A percentile compares a stretch with the other conserved stretches of the same genome.
Evolutionary conservation across 2,797 vertebrate genomes (phyloP).

Genomic region (Tapirus indicus): DNA sequence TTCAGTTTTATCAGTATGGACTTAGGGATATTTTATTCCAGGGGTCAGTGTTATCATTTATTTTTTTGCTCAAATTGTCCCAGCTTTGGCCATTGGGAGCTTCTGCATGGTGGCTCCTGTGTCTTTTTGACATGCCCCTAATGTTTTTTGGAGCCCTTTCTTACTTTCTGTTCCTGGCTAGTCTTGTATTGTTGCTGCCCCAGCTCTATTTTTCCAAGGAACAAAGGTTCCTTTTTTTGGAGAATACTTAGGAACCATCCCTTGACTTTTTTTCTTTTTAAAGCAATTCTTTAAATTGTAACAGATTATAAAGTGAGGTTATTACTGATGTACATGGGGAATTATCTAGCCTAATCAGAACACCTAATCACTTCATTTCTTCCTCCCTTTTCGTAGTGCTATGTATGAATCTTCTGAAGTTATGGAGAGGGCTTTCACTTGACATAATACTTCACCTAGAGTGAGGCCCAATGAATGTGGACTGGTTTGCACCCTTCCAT

Average conservation of each 20-base stretch:
- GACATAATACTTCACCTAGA: background rate
- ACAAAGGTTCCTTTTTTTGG: background rate
- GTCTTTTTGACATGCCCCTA: background rate
- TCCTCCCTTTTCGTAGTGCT: background rate
- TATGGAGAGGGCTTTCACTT: background rate
- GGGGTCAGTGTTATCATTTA: background rate
- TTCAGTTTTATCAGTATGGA: background rate
- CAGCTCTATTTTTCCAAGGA: background rate
- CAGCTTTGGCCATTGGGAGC: background rate
- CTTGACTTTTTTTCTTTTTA: background rate
- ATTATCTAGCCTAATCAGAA: background rate
- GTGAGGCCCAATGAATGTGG: background rate
- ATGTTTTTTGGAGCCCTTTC: background rate
- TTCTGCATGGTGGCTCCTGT: background rate
- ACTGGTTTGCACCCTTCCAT: background rate
- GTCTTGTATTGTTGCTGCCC: background rate
- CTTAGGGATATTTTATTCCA: background rate
- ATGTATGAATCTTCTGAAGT: background rate
- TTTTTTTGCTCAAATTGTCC: slow-evolving; percentile 41
- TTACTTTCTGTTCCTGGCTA: background rate
- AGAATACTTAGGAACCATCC: slow-evolving; percentile 13
- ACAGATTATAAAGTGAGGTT: background rate
- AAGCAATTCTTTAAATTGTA: slow-evolving; percentile 13
- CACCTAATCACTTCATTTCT: background rate
- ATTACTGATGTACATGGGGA: background rate